Conservation (phyloP, 2,797 vertebrate species). For the Pempheris klunzingeri region DNA sequence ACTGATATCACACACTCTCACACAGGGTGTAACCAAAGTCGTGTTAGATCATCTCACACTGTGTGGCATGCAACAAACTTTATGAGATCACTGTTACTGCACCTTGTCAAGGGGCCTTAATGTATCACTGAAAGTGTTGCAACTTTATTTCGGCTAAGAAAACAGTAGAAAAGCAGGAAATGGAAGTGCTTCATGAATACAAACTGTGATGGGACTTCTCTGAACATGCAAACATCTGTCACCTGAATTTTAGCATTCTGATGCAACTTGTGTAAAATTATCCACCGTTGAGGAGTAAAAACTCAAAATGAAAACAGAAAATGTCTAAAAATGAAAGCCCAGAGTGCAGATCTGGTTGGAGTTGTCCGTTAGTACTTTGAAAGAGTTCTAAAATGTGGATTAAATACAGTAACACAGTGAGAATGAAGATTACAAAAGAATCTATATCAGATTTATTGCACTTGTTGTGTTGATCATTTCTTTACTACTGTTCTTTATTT, state of each 20-base stretch:
- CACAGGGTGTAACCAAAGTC: neutral
- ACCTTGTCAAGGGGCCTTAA: neutral
- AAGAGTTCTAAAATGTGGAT: constrained; percentile 14
- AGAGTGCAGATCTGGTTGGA: neutral
- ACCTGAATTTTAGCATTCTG: neutral
- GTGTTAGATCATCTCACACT: neutral
- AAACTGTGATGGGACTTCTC: neutral
- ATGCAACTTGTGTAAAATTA: too few species aligned
- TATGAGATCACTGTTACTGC: neutral
- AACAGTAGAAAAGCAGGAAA: neutral
- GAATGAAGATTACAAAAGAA: constrained; percentile 17
- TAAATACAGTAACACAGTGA: neutral
- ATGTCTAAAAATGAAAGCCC: neutral
- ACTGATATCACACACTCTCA: neutral
- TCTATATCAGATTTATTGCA: constrained; percentile 65
- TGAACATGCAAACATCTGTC: neutral
- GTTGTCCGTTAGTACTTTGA: neutral
- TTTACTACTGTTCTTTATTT: constrained; percentile 53
- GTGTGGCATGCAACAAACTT: neutral
- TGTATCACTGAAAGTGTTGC: too few species aligned
- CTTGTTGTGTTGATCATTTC: constrained; percentile 57
- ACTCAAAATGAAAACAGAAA: neutral
- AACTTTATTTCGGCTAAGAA: neutral
- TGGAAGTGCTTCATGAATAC: neutral
- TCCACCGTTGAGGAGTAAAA: too few species aligned